Base-by-base conservation (phyloP, 2,797 vertebrate genomes). In the Urocyon cinereoargenteus region DNA sequence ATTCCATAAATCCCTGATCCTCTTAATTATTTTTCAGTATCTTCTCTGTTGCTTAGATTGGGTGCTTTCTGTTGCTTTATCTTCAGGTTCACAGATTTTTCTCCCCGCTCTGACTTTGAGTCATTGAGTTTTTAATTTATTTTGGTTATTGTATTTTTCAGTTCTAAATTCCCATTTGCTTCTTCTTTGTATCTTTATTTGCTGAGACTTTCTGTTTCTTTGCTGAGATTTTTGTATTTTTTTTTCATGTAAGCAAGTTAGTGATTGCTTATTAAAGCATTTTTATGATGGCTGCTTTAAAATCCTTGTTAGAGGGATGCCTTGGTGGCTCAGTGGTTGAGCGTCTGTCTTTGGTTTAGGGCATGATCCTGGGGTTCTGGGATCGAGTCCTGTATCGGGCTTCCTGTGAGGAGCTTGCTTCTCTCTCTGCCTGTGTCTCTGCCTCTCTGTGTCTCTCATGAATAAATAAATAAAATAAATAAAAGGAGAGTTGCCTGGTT, bases 181-280 rank as follows among this genome's bases (percentile, higher is more conserved):
- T 87, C 40, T 61, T 77, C 16, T 68, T 87, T 87, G 53, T 11
- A 81, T 40, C 24, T 72, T 72, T 94, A 72, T 61, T 84, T 83
- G 15, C 36, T 61, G 40, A 51, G 31, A 66, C 57, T 61, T 86
- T 64, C 49, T 62, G 1, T 87, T 49, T 82, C n/a, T 91, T 68
- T 73, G 18, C 51, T 51, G 53, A 72, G 31, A 28, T 34, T 72
- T 62, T 28, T 40, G 40, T 40, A 40, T 40, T 55, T 62, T 21
- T 15, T 68, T 88, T 84, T 66, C 5, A 86, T 82, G 75, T 62
- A 61, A 72, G 9, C 36, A 57, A 36, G 10, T 53, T 87, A 51
- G n/a, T 75, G 81, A 66, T 75, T 94, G 59, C 31, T 96, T 90
- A 21, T 55, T 73, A 14, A 86, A 79, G n/a, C 51, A 96, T 55